Base-by-base conservation (phyloP, 2,888 invertebrate species). In the Bugulina stolonifera region DNA sequence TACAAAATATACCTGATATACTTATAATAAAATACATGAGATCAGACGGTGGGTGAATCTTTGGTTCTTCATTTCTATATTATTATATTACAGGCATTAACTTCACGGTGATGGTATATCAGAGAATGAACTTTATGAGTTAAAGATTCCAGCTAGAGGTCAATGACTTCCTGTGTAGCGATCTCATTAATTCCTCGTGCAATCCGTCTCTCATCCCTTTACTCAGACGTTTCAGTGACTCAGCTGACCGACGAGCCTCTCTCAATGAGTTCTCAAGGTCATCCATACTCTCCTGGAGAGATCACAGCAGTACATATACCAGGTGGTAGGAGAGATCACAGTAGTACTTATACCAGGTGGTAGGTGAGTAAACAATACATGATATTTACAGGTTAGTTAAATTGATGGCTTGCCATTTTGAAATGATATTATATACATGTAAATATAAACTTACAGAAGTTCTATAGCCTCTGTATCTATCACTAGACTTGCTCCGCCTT, bases 151-250 rank as follows among this genome's bases (percentile, higher is more conserved):
- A 64, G n/a, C 64, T 64, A 27, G 29, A 34, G 64, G 22, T 64
- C 29, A 64, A n/a, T 27, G 64, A 64, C 64, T 27, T 64, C 32
- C 64, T 27, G 27, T 64, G 27, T 3, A 64, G 64, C 3, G 64
- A 64, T 34, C 64, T 2, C 5, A 27, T 27, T 27, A 64, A 32
- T n/a, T 64, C 64, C 29, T 27, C 32, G 14, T 64, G 64, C 29
- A 64, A 32, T 3, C 27, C 32, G 18, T 64, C 64, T 64, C 64
- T 64, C 64, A 64, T 64, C 32, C 64, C 64, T n/a, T 32, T 2
- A 64, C 64, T 64, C 64, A 64, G 32, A 64, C 64, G 64, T n/a
- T 64, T 64, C 32, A 64, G 32, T 29, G 64, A 64, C 34, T 64
- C 64, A 18, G 64, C 64, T 29, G 64, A 64, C 32, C 64, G 25